Conservation (phyloP, 2,888 invertebrate species). For the Bugulina stolonifera region DNA sequence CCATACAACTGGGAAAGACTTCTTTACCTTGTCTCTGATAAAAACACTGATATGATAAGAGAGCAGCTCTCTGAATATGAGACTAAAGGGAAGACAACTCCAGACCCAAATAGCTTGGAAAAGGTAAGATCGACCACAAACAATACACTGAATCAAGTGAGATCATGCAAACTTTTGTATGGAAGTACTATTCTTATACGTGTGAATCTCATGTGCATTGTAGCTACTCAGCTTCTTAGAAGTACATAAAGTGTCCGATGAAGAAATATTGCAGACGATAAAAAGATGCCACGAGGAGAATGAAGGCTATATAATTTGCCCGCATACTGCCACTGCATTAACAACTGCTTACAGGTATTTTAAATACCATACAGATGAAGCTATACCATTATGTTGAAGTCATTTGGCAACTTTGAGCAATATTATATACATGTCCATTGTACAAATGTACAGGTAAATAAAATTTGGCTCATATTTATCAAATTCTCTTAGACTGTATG, state of each 20-base stretch:
- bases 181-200: too few relatives aligned
- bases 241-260: conserved; percentile 35
- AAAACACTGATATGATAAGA: conserved; percentile 37
- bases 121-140: too few relatives aligned
- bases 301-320: conserved; percentile 51
- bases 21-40: conserved; percentile 46
- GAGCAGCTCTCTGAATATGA: conserved; percentile 45
- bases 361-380: too few relatives aligned
- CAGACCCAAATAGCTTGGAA: conserved; percentile 37
- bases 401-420: too few relatives aligned
- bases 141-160: too few relatives aligned
- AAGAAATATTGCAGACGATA: conserved; percentile 46
- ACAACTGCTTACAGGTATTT: conserved; percentile 39
- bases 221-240: neutral
- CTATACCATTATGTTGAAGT: too few relatives aligned
- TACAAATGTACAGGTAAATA: too few relatives aligned
- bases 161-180: too few relatives aligned
- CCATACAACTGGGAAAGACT: conserved; percentile 55
- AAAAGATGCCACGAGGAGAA: conserved; percentile 46
- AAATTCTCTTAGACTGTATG: too few relatives aligned
- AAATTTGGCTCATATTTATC: too few relatives aligned
- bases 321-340: conserved; percentile 54
- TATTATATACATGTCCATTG: too few relatives aligned
- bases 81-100: conserved; percentile 31
- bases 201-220: too few relatives aligned